Evolutionary conservation across 2,888 invertebrate genomes (phyloP).

Genomic region (Troides aeacus): DNA sequence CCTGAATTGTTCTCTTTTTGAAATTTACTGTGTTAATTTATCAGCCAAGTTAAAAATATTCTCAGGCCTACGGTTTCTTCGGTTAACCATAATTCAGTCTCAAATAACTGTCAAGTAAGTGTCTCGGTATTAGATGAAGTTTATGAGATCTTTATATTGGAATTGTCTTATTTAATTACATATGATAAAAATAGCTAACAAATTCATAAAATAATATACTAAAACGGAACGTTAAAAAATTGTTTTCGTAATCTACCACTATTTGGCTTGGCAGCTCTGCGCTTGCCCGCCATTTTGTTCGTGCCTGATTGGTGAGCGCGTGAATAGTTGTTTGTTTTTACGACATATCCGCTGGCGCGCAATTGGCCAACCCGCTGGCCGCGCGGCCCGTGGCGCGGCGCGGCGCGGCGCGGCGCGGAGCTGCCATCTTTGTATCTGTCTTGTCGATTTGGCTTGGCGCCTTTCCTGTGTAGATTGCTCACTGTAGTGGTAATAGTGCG

Average conservation of each 20-base stretch:
- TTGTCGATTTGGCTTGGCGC: slow-evolving; percentile 77
- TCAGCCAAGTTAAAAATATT: no score
- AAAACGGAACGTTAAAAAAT: slow-evolving; percentile 39
- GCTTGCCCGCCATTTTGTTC: slow-evolving; percentile 53
- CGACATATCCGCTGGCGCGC: slow-evolving; percentile 57
- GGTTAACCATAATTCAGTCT: no score
- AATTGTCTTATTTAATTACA: no score
- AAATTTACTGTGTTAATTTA: no score
- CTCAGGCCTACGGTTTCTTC: no score
- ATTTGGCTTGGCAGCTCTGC: slow-evolving; percentile 68
- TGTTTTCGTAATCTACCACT: slow-evolving; percentile 38
- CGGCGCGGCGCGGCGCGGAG: slow-evolving; percentile 50
- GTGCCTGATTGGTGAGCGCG: slow-evolving; percentile 49
- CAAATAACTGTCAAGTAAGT: no score
- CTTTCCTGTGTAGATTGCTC: slow-evolving; percentile 76
- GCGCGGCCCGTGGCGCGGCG: slow-evolving; percentile 39
- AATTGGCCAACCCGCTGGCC: slow-evolving; percentile 54
- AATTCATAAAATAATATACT: slow-evolving; percentile 12
- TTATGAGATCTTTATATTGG: no score
- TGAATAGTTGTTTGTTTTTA: slow-evolving; percentile 42
- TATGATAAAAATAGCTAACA: no score
- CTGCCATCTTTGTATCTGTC: slow-evolving; percentile 68
- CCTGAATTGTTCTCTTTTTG: no score
- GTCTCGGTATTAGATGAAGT: no score
- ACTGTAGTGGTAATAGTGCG: slow-evolving; percentile 71